Base-by-base conservation (phyloP, 1,140 invertebrate genomes). In the Prorops nasuta region DNA sequence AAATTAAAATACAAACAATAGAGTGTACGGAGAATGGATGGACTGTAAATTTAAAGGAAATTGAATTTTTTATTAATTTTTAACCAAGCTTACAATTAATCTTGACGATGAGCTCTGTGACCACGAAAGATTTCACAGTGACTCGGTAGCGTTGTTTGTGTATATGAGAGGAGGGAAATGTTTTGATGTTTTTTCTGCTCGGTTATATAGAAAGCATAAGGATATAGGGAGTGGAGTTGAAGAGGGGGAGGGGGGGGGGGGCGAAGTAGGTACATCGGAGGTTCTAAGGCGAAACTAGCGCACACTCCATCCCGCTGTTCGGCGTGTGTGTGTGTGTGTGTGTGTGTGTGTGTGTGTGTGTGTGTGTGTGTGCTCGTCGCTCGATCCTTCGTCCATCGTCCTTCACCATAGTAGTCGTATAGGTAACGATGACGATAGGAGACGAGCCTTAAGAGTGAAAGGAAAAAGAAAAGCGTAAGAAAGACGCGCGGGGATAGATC, bases 401-500 rank as follows among this genome's bases (percentile, higher is more conserved):
- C 28, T 42, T 52, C 43, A 50, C 49, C 40, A 31, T 46, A 42
- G 44, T 54, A 51, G 54, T 53, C 53, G n/a, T n/a, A n/a, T n/a
- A n/a, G n/a, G n/a, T n/a, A n/a, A n/a, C n/a, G n/a, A n/a, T n/a
- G n/a, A n/a, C n/a, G n/a, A n/a, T n/a, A n/a, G n/a, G n/a, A n/a
- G 56, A 54, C 42, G 38, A 56, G 54, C 50, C 62, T 36, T 49
- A 60, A 58, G 49, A 38, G 54, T 46, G 54, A 48, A 43, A 60
- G 45, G 39, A 59, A 54, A 47, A 61, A 58, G 56, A 64, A 60
- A 61, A 61, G 46, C 59, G 39, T 54, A 56, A 55, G 58, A 49
- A 61, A 63, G 42, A 34, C 55, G 43, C 37, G 54, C 47, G 38
- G 55, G 58, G 60, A 63, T 64, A 66, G 65, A 69, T 69, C 66